Conservation (phyloP, 2,888 invertebrate species). For the Eupithecia dodoneata region DNA sequence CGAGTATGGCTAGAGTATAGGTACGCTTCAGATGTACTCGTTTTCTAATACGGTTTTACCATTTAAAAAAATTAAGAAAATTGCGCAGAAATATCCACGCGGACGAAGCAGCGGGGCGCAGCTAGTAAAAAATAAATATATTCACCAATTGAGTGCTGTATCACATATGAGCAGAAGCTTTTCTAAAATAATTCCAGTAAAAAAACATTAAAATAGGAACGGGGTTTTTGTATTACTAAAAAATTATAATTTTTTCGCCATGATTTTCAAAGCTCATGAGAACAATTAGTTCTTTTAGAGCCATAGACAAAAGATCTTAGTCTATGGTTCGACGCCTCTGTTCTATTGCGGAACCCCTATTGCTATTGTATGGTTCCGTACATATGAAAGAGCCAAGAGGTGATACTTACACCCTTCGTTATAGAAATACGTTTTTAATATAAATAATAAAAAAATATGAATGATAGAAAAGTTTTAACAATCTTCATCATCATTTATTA, state of each 20-base stretch:
- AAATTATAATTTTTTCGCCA: background rate
- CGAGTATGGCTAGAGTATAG: no score
- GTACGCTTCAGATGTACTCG: no score
- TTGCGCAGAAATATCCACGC: no score
- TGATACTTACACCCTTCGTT: conserved; percentile 19
- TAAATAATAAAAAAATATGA: background rate
- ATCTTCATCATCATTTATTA: no score
- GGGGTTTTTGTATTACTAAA: background rate
- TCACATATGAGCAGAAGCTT: background rate
- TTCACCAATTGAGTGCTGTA: no score
- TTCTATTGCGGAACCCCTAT: conserved; percentile 35
- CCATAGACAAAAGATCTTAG: conserved; percentile 43
- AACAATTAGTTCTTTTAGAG: conserved; percentile 28
- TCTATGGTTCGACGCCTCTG: conserved; percentile 46
- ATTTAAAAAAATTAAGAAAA: no score
- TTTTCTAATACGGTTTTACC: no score
- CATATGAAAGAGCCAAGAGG: background rate
- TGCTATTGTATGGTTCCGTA: conserved; percentile 20
- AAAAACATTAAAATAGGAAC: background rate
- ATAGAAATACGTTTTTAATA: background rate
- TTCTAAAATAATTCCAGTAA: background rate
- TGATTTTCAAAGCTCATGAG: conserved; percentile 24
- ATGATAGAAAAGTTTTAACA: no score
- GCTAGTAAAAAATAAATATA: no score
- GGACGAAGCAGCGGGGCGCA: no score